phyloP scores from a whole-genome alignment of 2,113 vertebrate species.

The Urocolius indicus region DNA sequence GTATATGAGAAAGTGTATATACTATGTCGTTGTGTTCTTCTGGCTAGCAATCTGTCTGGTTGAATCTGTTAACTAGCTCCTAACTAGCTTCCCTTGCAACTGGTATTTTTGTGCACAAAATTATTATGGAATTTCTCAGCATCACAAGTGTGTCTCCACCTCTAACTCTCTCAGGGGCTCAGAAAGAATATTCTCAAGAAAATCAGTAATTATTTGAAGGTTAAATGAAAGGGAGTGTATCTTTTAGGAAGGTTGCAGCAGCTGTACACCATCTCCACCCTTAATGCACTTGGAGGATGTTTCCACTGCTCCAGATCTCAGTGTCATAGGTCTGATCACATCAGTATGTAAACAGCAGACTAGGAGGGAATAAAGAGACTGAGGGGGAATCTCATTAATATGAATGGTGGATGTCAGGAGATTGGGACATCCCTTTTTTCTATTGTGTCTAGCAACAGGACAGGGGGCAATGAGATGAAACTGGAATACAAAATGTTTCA shows the following conservation, averaged over 20 bases:
- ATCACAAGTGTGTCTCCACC: background rate
- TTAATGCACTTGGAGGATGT: background rate
- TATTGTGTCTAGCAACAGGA: too few species aligned
- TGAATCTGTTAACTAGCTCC: background rate
- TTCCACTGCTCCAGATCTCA: background rate
- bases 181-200: background rate
- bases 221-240: background rate
- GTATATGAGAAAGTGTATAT: fast-evolving
- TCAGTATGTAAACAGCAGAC: background rate
- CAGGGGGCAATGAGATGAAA: too few species aligned
- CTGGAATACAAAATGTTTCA: too few species aligned
- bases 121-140: background rate
- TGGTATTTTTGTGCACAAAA: background rate
- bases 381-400: too few species aligned
- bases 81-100: background rate
- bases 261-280: background rate
- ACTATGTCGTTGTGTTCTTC: background rate
- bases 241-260: background rate
- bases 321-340: background rate
- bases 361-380: background rate
- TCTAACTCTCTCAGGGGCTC: background rate
- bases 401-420: too few species aligned
- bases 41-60: background rate
- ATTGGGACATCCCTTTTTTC: too few species aligned
- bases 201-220: background rate